Evolutionary conservation across 2,888 invertebrate genomes (phyloP), one percentile per base, ranked within the genome.

Genomic region (Cacoxenus indagator): DNA sequence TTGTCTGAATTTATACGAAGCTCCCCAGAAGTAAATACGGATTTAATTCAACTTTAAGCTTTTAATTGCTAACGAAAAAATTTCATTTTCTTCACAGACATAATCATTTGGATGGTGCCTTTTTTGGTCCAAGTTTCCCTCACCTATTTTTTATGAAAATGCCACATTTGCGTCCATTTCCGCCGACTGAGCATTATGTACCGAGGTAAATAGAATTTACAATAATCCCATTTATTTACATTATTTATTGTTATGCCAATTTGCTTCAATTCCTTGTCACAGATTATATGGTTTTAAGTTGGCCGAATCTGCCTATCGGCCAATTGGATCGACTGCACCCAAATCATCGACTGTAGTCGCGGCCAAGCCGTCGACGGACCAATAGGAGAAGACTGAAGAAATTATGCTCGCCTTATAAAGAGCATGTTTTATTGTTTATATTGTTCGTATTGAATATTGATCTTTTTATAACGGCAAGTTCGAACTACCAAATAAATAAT

Each of bases 121-220:
- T 70, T 57, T 82, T 81, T 4, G 80, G 80, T 3, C 46, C 68
- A 48, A 68, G 72, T 1, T 81, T 81, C 57, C 80, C 80, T 3
- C 83, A 81, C n/a, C 74, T 75, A 73, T 83, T 81, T 37, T 75
- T 82, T 4, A 81, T 83, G 80, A 73, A 76, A 51, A 0, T 73
- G 59, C 82, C 83, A 2, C 11, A 69, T 1, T 11, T 77, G 46
- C 22, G 70, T n/a, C 80, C 80, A 0, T 14, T 48, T 0, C 72
- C 70, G 4, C 69, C 75, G 0, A 0, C 59, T 0, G 64, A 70
- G 29, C 71, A 70, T n/a, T 80, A 80, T 27, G 72, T 67, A 5
- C 75, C 82, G 24, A 73, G 80, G 80, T 83, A 2, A 43, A 43
- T 8, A n/a, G n/a, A n/a, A 43, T 43, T 8, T 8, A 43, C 45